phyloP scores from a whole-genome alignment of 1,140 invertebrate genomes.

The Radopholus similis region DNA sequence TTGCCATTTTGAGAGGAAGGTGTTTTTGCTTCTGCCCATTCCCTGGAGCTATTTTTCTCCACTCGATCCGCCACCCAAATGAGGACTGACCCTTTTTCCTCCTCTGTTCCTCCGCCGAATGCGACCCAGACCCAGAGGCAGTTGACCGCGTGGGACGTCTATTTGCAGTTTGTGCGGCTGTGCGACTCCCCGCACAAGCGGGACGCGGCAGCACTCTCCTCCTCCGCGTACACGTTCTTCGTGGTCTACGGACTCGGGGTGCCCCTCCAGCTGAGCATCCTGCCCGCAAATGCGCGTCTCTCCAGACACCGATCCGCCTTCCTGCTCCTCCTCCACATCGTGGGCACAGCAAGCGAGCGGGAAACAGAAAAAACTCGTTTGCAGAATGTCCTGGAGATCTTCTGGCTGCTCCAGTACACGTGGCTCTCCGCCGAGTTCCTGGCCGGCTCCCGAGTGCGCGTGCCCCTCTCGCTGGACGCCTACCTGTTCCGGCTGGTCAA shows the following conservation, averaged over 20 bases:
- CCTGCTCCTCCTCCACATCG: background rate
- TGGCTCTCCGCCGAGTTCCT: constrained; percentile 8
- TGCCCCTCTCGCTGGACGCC: background rate
- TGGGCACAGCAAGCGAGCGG: background rate
- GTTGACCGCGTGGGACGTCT: background rate
- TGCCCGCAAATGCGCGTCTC: background rate
- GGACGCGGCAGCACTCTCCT: background rate
- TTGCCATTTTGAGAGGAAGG: no score
- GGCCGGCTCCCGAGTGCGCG: background rate
- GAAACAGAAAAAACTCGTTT: background rate
- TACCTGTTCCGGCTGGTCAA: constrained; percentile 16
- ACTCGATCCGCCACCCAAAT: no score
- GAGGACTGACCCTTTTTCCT: no score
- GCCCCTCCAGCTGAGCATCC: background rate
- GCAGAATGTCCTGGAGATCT: constrained; percentile 9
- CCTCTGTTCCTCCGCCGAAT: no score
- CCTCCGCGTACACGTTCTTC: background rate
- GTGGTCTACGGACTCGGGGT: background rate
- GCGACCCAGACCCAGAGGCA: no score
- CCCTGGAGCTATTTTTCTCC: no score
- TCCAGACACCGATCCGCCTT: background rate
- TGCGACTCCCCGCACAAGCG: background rate
- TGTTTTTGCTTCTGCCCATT: no score
- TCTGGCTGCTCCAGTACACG: constrained; percentile 13
- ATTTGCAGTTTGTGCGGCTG: background rate